phyloP scores from a whole-genome alignment of 2,113 vertebrate genomes.

The Oryzias melastigma region DNA sequence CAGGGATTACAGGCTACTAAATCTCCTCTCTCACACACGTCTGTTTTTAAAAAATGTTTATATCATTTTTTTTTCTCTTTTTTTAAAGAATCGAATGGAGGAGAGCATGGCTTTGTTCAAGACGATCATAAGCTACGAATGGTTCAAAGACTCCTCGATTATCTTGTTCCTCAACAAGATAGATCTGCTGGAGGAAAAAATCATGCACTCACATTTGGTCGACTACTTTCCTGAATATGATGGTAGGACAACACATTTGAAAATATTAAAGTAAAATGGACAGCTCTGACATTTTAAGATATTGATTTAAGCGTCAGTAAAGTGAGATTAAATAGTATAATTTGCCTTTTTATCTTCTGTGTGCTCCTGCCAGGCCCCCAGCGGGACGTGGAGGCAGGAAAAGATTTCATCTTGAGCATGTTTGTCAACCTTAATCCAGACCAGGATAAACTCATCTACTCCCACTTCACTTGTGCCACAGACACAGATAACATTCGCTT shows the following conservation, averaged over 20 bases:
- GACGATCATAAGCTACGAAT: constrained; percentile 87
- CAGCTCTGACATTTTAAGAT: not conserved
- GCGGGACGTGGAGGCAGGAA: constrained; percentile 77
- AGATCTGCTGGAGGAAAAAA: constrained; percentile 89
- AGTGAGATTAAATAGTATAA: not conserved
- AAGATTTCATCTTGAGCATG: constrained; percentile 86
- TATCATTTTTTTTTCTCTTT: not conserved
- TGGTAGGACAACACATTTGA: constrained; percentile 68
- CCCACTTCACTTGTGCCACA: constrained; percentile 80
- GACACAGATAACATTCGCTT: constrained; percentile 78
- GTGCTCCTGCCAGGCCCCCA: constrained; percentile 76
- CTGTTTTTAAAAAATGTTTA: constrained; percentile 21
- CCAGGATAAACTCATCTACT: constrained; percentile 84
- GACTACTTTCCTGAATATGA: constrained; percentile 89
- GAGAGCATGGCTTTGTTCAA: constrained; percentile 90
- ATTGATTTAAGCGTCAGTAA: not conserved
- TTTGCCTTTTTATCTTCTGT: not conserved
- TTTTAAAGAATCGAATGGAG: constrained; percentile 85
- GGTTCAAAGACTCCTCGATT: constrained; percentile 86
- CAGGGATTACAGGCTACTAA: constrained; percentile 35
- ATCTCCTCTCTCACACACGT: constrained; percentile 36
- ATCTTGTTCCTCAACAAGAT: constrained; percentile 92
- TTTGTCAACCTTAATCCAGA: constrained; percentile 84
- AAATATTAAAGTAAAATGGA: not conserved
- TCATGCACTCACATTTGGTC: constrained; percentile 85